Evolutionary conservation across 2,113 vertebrate species (phyloP).

Genomic region (Gymnorhina tibicen): DNA sequence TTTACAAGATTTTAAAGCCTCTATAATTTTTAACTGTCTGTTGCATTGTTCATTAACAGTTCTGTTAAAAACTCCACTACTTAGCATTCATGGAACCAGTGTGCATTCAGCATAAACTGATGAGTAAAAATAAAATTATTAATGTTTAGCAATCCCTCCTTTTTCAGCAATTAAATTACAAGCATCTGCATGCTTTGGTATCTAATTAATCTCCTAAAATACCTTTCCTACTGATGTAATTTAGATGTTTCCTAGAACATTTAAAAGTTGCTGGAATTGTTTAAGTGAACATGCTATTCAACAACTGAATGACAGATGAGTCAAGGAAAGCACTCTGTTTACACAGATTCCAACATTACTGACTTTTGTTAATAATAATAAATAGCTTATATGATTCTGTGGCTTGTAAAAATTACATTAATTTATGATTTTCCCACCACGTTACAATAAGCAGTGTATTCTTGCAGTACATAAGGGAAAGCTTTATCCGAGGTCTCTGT

Average conservation of each 20-base stretch:
- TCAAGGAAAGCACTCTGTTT: neutral
- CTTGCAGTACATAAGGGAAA: neutral
- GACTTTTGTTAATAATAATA: neutral
- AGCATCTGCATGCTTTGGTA: neutral
- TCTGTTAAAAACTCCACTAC: neutral
- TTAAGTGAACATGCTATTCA: neutral
- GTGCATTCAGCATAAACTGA: neutral
- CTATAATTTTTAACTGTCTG: neutral
- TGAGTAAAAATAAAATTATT: neutral
- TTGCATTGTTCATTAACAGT: neutral
- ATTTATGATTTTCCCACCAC: neutral
- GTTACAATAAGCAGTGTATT: neutral
- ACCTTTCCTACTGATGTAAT: neutral
- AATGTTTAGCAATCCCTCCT: neutral
- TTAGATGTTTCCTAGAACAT: neutral
- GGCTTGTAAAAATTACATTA: neutral
- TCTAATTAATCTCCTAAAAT: constrained; percentile 11
- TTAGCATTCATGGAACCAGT: neutral
- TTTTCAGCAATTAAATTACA: neutral
- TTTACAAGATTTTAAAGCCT: neutral
- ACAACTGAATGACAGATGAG: neutral
- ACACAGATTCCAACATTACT: neutral
- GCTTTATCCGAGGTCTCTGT: neutral
- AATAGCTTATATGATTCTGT: neutral
- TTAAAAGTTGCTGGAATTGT: neutral